These are phyloP conservation scores for Pharmacophagus antenor DNA, from an alignment of 2,888 invertebrate species.

Conservation along the genomic window DNA sequence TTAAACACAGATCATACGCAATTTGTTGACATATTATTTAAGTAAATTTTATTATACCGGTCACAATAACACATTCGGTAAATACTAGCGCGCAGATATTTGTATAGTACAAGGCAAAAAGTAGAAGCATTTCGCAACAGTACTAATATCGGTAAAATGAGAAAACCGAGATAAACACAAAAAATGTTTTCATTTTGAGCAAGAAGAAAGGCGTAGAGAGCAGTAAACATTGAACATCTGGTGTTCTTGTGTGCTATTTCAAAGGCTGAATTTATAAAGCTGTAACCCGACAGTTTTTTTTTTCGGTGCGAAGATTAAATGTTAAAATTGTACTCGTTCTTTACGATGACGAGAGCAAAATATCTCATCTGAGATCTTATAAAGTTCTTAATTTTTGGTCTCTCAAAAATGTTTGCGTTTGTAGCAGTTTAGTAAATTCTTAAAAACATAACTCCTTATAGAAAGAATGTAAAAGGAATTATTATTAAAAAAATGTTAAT, in stretches of 20 bases:
- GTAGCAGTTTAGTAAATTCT: not conserved
- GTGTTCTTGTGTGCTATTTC: constrained; percentile 27
- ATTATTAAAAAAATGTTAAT: too few relatives aligned
- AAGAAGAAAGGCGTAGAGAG: constrained; percentile 25
- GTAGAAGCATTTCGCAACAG: constrained; percentile 19
- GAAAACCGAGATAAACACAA: constrained; percentile 29
- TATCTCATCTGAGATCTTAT: not conserved
- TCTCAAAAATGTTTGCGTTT: not conserved
- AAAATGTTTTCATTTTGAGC: constrained; percentile 31
- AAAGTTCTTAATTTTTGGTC: not conserved
- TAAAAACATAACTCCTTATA: too few relatives aligned
- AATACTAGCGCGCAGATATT: constrained; percentile 13
- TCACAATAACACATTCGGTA: not conserved
- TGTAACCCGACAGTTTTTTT: constrained; percentile 15
- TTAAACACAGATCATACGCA: too few relatives aligned
- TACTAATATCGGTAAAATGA: constrained; percentile 29
- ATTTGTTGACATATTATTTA: too few relatives aligned
- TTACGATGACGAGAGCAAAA: not conserved
- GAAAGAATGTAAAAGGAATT: not conserved
- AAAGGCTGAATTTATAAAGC: constrained; percentile 24
- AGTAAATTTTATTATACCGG: not conserved
- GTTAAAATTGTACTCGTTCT: constrained; percentile 17
- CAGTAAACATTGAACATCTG: constrained; percentile 30
- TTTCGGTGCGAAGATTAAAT: constrained; percentile 18
- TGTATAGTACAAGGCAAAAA: constrained; percentile 14